phyloP scores from a whole-genome alignment of 2,113 vertebrate species.

The Nycticorax nycticorax region DNA sequence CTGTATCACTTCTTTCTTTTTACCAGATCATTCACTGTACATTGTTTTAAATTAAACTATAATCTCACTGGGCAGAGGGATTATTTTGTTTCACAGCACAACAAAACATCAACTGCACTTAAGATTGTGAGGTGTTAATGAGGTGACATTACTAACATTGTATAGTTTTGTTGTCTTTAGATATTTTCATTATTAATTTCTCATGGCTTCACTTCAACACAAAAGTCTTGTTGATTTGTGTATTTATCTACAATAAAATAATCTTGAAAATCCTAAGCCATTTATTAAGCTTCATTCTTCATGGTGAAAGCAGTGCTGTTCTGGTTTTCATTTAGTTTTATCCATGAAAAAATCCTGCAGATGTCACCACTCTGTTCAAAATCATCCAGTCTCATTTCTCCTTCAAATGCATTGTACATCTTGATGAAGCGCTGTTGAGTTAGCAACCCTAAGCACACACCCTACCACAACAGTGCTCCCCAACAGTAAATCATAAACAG shows the following conservation, averaged over 20 bases:
- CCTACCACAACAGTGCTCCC: background rate
- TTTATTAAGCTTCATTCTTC: background rate
- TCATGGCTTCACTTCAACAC: background rate
- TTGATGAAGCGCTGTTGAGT: background rate
- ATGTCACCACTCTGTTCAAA: conserved; percentile 6
- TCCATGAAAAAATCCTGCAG: background rate
- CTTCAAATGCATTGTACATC: background rate
- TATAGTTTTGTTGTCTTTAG: background rate
- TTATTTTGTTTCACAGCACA: background rate
- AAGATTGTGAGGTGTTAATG: background rate
- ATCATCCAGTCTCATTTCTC: background rate
- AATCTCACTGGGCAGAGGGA: background rate
- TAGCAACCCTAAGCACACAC: background rate
- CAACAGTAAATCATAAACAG: background rate
- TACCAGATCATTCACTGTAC: background rate
- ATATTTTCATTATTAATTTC: background rate
- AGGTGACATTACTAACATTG: background rate
- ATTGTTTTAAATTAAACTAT: background rate
- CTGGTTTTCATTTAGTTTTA: background rate
- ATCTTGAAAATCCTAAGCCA: background rate
- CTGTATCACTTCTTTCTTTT: background rate
- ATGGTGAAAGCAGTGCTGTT: background rate
- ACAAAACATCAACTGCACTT: background rate
- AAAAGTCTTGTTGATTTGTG: background rate
- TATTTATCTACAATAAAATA: background rate